Base-by-base conservation (phyloP, 1,140 invertebrate species). In the Pollicipes pollicipes region DNA sequence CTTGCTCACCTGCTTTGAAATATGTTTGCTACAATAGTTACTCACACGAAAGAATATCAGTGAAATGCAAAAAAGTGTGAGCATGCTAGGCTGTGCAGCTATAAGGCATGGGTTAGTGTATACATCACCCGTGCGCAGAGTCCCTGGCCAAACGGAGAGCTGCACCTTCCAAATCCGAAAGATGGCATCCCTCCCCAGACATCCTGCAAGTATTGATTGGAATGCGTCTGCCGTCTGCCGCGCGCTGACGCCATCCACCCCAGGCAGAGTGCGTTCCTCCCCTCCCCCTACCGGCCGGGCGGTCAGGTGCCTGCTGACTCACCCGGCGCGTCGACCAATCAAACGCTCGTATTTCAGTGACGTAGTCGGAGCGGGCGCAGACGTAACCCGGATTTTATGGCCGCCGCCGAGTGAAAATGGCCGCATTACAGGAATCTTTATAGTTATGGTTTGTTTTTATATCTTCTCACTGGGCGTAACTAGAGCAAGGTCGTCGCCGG, bases 301-400 rank as follows among this genome's bases (percentile, higher is more conserved):
- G 45, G 45, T 58, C 45, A 58, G 45, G 45, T 58, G 45, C 45
- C 6, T 58, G 45, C 45, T 58, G 45, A 58, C 45, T 58, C 45
- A 58, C 45, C 13, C 45, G 6, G 2, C 6, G 45, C 45, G 45
- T 21, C 45, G 45, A 58, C 45, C 45, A 58, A 58, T 58, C 45
- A 58, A 58, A 58, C 45, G 45, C 45, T 58, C 45, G 45, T 58
- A 58, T 58, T 58, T 58, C 45, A 58, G 45, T 58, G 45, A 58
- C 45, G 45, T 58, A 58, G 45, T 21, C 2, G 45, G 45, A 58
- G 45, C 45, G 13, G 45, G 45, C 45, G 45, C 45, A 58, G 45
- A 58, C 45, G 45, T 58, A 58, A 58, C 45, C 45, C 13, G 45
- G 45, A 58, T 58, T 58, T 58, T 58, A 58, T 58, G 45, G 45